Base-by-base conservation (phyloP, 1,140 invertebrate genomes). In the Neodiprion pinetum region DNA sequence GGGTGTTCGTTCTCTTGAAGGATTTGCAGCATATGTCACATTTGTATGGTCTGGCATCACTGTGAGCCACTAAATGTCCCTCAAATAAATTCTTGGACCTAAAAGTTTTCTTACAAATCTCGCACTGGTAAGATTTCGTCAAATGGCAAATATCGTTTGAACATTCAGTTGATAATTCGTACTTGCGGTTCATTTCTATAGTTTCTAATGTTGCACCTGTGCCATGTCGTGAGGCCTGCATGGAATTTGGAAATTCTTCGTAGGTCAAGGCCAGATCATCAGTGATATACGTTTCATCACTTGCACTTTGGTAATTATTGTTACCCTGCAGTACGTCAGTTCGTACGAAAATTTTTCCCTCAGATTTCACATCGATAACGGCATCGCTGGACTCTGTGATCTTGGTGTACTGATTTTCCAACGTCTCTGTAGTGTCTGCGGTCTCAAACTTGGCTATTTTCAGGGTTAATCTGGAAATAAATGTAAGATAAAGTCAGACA, bases 41-140 rank as follows among this genome's bases (percentile, higher is more conserved):
- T 7, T 83, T 75, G 79, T 89, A 88, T 0, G 91, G 90, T 2
- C 89, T 86, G 0, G 81, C 83, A 4, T 85, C 83, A 17, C 82
- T 84, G 81, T 92, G 91, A 10, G 88, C 70, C 8, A 89, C 81
- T 28, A 87, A 78, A 47, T 90, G 89, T 9, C 87, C 83, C 7
- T 91, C 88, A 76, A 91, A 88, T 1, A 90, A 85, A 76, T 87
- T 89, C 75, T 90, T 90, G 5, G 85, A 81, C 48, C 78, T 75
- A 72, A 91, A 89, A 14, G 79, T 79, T 72, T 90, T 90, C 4
- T 76, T 71, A 75, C 91, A 92, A 12, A 86, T 71, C 7, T 80
- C 78, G 77, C 91, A 92, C 48, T 85, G 76, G 40, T 85, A 89
- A 77, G 83, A 84, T 23, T 72, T 79, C 73, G 66, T 23, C 40